Evolutionary conservation across 2,888 invertebrate species (phyloP).

Genomic region (Phengaris arion): DNA sequence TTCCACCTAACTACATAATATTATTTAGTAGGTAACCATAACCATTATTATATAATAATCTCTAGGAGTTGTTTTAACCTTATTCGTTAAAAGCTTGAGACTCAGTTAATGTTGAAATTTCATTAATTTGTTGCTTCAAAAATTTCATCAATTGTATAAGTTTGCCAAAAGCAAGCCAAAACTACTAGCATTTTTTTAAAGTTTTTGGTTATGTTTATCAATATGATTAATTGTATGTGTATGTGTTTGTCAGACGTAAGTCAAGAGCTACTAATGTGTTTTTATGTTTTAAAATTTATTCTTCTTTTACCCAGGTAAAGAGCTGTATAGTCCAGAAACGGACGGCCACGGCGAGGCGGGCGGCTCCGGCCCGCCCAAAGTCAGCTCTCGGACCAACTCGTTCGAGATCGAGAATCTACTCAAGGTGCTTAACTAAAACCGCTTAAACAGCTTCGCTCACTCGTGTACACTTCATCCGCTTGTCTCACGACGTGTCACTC

Average conservation of each 20-base stretch:
- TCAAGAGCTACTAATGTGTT: no score
- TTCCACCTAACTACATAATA: not conserved
- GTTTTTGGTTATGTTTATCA: no score
- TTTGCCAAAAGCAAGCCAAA: no score
- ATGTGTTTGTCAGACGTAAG: no score
- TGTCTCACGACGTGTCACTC: slow-evolving; percentile 39
- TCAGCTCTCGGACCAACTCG: slow-evolving; percentile 91
- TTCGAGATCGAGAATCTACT: slow-evolving; percentile 97
- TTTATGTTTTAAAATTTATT: no score
- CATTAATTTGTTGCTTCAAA: no score
- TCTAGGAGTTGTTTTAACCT: not conserved
- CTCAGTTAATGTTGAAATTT: not conserved
- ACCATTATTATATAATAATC: not conserved
- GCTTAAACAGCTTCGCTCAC: slow-evolving; percentile 40
- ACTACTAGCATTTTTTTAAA: not conserved
- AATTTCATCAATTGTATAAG: no score
- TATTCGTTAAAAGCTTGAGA: not conserved
- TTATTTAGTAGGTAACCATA: not conserved
- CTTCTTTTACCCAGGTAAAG: slow-evolving; percentile 80
- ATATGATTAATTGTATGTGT: no score
- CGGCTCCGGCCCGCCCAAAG: slow-evolving; percentile 76
- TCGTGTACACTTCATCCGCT: slow-evolving; percentile 43
- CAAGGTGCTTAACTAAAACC: slow-evolving; percentile 76
- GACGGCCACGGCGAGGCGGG: slow-evolving; percentile 62
- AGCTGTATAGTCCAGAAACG: slow-evolving; percentile 84